phyloP scores from a whole-genome alignment of 1,140 invertebrate genomes.

The Monochamus saltuarius region DNA sequence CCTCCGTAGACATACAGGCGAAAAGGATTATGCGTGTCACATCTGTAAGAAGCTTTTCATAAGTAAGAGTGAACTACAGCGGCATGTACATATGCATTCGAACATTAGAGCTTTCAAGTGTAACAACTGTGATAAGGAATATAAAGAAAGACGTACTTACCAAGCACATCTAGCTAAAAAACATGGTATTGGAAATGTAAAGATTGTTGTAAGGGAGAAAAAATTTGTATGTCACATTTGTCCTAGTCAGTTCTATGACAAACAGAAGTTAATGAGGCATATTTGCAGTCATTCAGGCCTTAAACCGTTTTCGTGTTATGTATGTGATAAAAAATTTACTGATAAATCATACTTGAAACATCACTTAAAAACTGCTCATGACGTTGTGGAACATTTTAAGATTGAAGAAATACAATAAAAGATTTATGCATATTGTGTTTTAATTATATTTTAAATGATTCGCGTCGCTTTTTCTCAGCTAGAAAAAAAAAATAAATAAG shows the following conservation, averaged over 20 bases:
- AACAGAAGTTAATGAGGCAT: conserved; percentile 64
- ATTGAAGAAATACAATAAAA: not conserved
- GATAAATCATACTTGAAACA: conserved; percentile 41
- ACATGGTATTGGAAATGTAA: conserved; percentile 34
- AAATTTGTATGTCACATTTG: conserved; percentile 41
- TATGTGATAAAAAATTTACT: conserved; percentile 59
- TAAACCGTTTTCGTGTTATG: conserved; percentile 65
- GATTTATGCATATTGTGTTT: too few species aligned
- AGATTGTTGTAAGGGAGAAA: conserved; percentile 28
- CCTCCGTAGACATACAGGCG: conserved; percentile 69
- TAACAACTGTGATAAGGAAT: conserved; percentile 41
- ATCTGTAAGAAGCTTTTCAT: conserved; percentile 72
- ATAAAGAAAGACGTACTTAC: conserved; percentile 32
- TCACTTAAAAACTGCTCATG: conserved; percentile 36
- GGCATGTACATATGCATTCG: conserved; percentile 40
- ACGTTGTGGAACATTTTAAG: conserved; percentile 2
- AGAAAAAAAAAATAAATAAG: too few species aligned
- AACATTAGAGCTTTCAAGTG: conserved; percentile 39
- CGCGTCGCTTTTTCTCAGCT: too few species aligned
- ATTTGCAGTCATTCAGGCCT: conserved; percentile 68
- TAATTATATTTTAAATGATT: too few species aligned
- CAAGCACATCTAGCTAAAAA: conserved; percentile 35
- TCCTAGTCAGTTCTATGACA: conserved; percentile 58
- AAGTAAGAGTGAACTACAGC: conserved; percentile 34
- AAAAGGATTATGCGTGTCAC: conserved; percentile 71